Conservation (phyloP, 2,797 vertebrate species). For the Chelon auratus region DNA sequence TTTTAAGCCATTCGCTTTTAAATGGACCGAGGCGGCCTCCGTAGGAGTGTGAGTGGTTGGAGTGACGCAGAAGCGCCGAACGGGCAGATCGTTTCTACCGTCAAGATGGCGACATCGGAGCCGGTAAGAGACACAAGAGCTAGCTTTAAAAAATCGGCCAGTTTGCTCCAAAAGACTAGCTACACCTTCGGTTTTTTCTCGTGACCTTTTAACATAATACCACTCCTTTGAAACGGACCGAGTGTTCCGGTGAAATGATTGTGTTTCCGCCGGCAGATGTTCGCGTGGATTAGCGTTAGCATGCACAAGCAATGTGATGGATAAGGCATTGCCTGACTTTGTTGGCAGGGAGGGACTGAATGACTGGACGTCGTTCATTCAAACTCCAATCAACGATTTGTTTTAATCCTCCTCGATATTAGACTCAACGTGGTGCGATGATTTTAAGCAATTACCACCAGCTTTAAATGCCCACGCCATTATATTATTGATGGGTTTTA, state of each 20-base stretch:
- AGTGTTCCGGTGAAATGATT: background rate
- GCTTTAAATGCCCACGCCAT: fast-evolving
- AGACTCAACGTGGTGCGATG: background rate
- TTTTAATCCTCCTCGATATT: background rate
- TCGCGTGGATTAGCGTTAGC: conserved; percentile 78
- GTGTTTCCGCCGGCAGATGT: conserved; percentile 12
- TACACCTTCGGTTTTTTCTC: background rate
- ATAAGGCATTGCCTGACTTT: conserved; percentile 71
- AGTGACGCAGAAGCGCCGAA: conserved; percentile 83
- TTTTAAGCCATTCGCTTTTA: background rate
- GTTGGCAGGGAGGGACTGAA: conserved; percentile 74
- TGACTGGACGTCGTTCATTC: conserved; percentile 66
- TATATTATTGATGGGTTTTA: conserved; percentile 4
- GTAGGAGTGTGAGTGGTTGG: conserved; percentile 63
- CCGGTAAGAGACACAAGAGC: conserved; percentile 83
- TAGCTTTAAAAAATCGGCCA: conserved; percentile 21
- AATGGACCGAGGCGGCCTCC: conserved; percentile 55
- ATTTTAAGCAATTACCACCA: fast-evolving
- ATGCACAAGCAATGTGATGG: conserved; percentile 66
- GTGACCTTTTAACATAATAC: background rate
- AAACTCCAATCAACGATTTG: conserved; percentile 50
- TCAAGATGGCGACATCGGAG: conserved; percentile 91
- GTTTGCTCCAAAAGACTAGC: background rate
- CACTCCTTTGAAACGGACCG: background rate
- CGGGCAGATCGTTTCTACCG: conserved; percentile 78